phyloP scores from a whole-genome alignment of 37 sponge, comb jelly and placozoan genomes.

The Crambe crambe region DNA sequence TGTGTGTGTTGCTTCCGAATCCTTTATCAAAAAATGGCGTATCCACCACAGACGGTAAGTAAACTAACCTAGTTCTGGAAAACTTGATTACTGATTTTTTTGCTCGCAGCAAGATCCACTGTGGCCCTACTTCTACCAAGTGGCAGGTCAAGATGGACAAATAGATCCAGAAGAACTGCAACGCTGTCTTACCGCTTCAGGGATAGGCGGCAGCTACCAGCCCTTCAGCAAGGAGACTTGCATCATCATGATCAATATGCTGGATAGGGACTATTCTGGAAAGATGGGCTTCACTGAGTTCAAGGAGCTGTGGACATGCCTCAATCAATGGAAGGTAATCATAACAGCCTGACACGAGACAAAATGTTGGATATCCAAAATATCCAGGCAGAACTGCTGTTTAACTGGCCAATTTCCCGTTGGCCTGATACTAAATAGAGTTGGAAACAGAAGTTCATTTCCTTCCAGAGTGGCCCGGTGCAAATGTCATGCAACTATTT shows the following conservation, averaged over 20 bases:
- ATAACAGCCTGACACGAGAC: neutral
- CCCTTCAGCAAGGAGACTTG: conserved; percentile 92
- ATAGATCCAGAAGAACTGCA: conserved; percentile 91
- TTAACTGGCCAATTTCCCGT: no score
- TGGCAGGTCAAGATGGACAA: conserved; percentile 88
- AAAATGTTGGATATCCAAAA: no score
- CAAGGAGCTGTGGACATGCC: conserved; percentile 84
- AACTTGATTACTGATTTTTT: neutral
- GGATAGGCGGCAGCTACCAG: conserved; percentile 68
- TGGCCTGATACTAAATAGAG: no score
- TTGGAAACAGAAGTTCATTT: no score
- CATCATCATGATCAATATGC: conserved; percentile 87
- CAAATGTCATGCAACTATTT: no score
- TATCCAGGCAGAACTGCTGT: no score
- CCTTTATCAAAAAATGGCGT: no score
- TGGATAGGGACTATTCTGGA: conserved; percentile 88
- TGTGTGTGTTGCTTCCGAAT: no score
- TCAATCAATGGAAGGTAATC: conserved; percentile 83
- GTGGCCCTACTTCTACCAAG: conserved; percentile 72
- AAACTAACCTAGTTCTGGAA: neutral
- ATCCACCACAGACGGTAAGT: conserved; percentile 4
- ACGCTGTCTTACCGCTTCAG: conserved; percentile 67
- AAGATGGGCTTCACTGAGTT: conserved; percentile 95
- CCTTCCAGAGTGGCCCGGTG: no score
- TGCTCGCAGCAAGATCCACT: conserved; percentile 62